These are phyloP conservation scores for Melinaea marsaeus DNA, from an alignment of 2,888 invertebrate species.

Conservation along the genomic window DNA sequence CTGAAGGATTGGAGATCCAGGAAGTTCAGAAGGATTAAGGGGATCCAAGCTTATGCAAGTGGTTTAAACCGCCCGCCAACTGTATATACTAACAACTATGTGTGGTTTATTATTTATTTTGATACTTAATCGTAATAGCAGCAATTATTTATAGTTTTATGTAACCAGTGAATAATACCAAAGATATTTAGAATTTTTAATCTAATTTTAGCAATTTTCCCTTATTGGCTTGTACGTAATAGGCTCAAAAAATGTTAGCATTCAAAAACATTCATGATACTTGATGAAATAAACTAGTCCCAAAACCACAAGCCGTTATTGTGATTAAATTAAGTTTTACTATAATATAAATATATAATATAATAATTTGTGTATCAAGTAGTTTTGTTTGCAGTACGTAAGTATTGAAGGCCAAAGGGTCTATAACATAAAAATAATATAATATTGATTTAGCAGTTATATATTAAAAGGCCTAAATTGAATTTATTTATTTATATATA, in stretches of 20 bases:
- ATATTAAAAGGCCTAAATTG: constrained; percentile 27
- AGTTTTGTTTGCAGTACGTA: constrained; percentile 25
- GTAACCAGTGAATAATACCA: constrained; percentile 69
- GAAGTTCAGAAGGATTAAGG: too few species aligned
- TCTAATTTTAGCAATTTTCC: constrained; percentile 43
- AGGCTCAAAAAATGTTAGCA: background rate
- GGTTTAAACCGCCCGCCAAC: constrained; percentile 9
- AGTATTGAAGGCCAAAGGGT: constrained; percentile 17
- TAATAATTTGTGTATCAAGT: constrained; percentile 21
- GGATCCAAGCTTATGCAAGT: too few species aligned
- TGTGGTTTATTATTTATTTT: constrained; percentile 29
- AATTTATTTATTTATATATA: constrained; percentile 13
- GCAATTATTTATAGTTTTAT: constrained; percentile 53
- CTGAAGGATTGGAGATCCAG: constrained; percentile 48
- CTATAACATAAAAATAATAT: constrained; percentile 13
- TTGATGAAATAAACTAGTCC: constrained; percentile 56
- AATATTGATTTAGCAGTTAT: constrained; percentile 18
- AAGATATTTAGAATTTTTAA: constrained; percentile 49
- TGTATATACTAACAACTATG: constrained; percentile 28
- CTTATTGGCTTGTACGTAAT: constrained; percentile 41
- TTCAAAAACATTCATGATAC: constrained; percentile 5
- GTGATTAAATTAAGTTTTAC: constrained; percentile 20
- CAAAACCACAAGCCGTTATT: constrained; percentile 55
- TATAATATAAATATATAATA: constrained; percentile 17
- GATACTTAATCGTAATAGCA: constrained; percentile 34